Evolutionary conservation across 1,140 invertebrate genomes (phyloP).

Genomic region (Drosophila sproati): DNA sequence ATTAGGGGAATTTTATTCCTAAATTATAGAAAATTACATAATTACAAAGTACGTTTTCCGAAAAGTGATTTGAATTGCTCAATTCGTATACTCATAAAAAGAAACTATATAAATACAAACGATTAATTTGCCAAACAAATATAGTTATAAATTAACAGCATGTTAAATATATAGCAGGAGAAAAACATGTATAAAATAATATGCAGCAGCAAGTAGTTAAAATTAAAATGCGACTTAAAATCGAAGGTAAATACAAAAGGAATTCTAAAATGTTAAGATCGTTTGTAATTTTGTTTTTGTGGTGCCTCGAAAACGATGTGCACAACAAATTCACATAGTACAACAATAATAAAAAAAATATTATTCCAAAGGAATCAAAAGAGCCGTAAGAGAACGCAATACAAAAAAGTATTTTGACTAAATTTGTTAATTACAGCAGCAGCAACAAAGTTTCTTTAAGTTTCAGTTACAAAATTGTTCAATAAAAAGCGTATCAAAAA

Average conservation of each 20-base stretch:
- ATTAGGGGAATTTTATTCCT: constrained; percentile 49
- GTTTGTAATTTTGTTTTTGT: constrained; percentile 27
- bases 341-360: constrained; percentile 56
- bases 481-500: constrained; percentile 67
- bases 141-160: constrained; percentile 55
- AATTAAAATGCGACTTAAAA: constrained; percentile 61
- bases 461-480: background rate
- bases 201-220: constrained; percentile 6
- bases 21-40: constrained; percentile 39
- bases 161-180: constrained; percentile 49
- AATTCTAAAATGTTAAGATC: constrained; percentile 56
- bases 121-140: constrained; percentile 46
- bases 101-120: constrained; percentile 20
- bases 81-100: constrained; percentile 21
- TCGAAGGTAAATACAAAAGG: constrained; percentile 74
- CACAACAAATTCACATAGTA: constrained; percentile 53
- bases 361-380: constrained; percentile 32
- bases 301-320: constrained; percentile 75
- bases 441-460: constrained; percentile 28
- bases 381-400: constrained; percentile 24
- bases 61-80: constrained; percentile 31
- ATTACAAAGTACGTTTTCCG: constrained; percentile 25
- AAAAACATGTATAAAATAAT: constrained; percentile 37
- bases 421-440: constrained; percentile 4
- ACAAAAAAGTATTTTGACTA: constrained; percentile 17